phyloP scores from a whole-genome alignment of 2,888 invertebrate species.

The Napeogenes sylphis region DNA sequence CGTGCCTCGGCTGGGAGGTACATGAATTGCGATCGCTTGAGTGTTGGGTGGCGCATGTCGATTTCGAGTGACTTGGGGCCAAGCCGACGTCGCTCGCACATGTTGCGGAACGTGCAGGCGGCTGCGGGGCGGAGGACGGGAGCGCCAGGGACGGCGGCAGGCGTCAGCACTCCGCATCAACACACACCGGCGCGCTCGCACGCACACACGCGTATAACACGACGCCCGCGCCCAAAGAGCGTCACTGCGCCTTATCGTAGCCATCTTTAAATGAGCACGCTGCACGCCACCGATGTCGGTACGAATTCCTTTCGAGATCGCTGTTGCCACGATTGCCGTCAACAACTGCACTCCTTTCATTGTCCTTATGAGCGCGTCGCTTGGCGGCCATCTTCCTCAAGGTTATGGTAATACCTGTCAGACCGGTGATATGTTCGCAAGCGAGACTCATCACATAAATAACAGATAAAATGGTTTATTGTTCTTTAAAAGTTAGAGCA shows the following conservation, averaged over 20 bases:
- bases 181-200: conserved; percentile 57
- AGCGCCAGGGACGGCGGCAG: conserved; percentile 61
- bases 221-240: conserved; percentile 71
- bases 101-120: conserved; percentile 70
- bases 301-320: conserved; percentile 68
- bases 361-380: conserved; percentile 46
- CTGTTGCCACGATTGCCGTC: conserved; percentile 49
- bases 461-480: conserved; percentile 9
- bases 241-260: conserved; percentile 74
- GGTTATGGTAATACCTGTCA: conserved; percentile 66
- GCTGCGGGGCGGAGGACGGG: conserved; percentile 41
- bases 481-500: not conserved
- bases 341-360: conserved; percentile 66
- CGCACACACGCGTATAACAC: conserved; percentile 62
- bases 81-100: conserved; percentile 55
- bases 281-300: conserved; percentile 69
- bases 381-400: conserved; percentile 52
- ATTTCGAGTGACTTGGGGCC: conserved; percentile 44
- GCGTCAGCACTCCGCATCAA: conserved; percentile 39
- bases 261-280: conserved; percentile 74
- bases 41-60: conserved; percentile 45
- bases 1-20: conserved; percentile 61
- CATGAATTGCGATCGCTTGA: conserved; percentile 50
- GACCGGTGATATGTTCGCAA: conserved; percentile 59
- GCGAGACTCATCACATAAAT: conserved; percentile 42